Base-by-base conservation (phyloP, 2,888 invertebrate genomes). In the Conchocele bisecta region DNA sequence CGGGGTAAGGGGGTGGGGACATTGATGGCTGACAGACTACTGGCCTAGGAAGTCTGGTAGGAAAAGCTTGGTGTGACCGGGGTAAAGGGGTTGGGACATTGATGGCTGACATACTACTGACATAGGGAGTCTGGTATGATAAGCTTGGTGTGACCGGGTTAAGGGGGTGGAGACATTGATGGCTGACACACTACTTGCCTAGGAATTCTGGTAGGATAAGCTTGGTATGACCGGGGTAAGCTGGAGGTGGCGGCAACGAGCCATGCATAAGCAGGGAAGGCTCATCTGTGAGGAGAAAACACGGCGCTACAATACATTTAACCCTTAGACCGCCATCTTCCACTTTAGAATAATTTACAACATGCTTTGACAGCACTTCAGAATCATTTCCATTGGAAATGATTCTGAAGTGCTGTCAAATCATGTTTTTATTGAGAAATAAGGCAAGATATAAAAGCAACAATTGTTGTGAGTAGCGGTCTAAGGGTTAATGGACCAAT, bases 211-310 rank as follows among this genome's bases (percentile, higher is more conserved):
- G 71, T n/a, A 35, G 51, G 9, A 51, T 33, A 33, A 69, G 64
- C 50, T 72, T 69, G 51, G 76, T 68, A 22, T 77, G 73, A 50
- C 77, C 77, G 13, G 77, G 77, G 54, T 77, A 77, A 17, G 77
- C 77, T 28, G 77, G 77, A 28, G 77, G 77, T 50, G 77, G 77
- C 37, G 77, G 77, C 41, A 77, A 60, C 48, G 61, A 41, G 56
- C 64, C 70, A 67, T 77, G 76, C 70, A 73, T 67, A 67, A 77
- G 76, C 73, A 73, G 41, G 59, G 68, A 54, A n/a, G 59, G 48
- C 53, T 63, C 64, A 48, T 68, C 73, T 73, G 60, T 13, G 35
- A n/a, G n/a, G n/a, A n/a, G n/a, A n/a, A n/a, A n/a, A n/a, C n/a
- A n/a, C n/a, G n/a, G n/a, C n/a, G n/a, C n/a, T n/a, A n/a, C n/a